Percentiles rank a stretch among this genome's conserved stretches.
These are phyloP conservation scores for fruit fly (Drosophila melanogaster) DNA, from an alignment of 1,140 invertebrate species.

Conservation along the genomic window DNA sequence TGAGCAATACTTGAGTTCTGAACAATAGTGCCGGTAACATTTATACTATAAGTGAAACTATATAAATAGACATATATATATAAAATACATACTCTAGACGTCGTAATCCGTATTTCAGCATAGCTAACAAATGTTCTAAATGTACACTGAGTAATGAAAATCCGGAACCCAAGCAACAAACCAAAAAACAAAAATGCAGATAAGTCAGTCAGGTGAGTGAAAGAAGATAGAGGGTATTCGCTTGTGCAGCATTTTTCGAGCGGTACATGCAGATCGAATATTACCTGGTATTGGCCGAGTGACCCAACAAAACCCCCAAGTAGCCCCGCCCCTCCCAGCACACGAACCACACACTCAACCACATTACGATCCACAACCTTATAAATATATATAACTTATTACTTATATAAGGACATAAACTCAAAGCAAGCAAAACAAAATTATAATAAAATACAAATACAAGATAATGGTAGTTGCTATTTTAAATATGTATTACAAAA, in stretches of 20 bases:
- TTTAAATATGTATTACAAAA: constrained; percentile 82
- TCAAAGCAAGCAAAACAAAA: constrained; percentile 55
- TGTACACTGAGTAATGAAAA: constrained; percentile 63
- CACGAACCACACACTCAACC: constrained; percentile 33
- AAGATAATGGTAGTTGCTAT: constrained; percentile 75
- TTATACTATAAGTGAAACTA: constrained; percentile 63
- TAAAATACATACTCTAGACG: constrained; percentile 67
- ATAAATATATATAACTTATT: constrained; percentile 83
- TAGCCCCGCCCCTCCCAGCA: constrained; percentile 13
- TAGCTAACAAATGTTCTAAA: constrained; percentile 76
- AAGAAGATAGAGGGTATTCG: constrained; percentile 31
- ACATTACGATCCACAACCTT: constrained; percentile 51
- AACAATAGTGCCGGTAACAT: constrained; percentile 83
- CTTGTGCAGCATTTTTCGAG: constrained; percentile 59
- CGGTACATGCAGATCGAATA: constrained; percentile 24
- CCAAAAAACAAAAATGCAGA: constrained; percentile 8
- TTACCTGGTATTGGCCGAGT: constrained; percentile 29
- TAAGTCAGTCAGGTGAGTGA: constrained; percentile 12
- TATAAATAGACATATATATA: constrained; percentile 71
- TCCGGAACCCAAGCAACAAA: constrained; percentile 58
- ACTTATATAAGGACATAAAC: constrained; percentile 72
- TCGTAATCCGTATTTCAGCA: constrained; percentile 73
- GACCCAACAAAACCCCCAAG: background rate
- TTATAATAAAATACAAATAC: constrained; percentile 63
- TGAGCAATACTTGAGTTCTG: constrained; percentile 57